phyloP scores from a whole-genome alignment of 2,888 invertebrate genomes.

The Axea sp. region DNA sequence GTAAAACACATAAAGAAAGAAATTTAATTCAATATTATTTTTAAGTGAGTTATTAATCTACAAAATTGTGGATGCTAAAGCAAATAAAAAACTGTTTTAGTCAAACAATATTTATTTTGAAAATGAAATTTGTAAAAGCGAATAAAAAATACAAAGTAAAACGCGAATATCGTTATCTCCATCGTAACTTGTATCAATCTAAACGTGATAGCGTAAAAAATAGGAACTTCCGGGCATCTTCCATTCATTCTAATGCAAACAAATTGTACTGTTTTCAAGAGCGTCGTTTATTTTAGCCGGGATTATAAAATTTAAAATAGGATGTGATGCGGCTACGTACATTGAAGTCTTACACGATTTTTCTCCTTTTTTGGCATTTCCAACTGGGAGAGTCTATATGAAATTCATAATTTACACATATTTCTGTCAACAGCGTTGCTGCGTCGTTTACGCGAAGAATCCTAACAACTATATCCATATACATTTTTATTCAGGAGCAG shows the following conservation, averaged over 20 bases:
- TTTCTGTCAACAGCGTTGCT: constrained; percentile 48
- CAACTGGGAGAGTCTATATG: constrained; percentile 42
- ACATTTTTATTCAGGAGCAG: constrained; percentile 22
- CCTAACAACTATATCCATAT: constrained; percentile 14
- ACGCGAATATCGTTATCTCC: constrained; percentile 12
- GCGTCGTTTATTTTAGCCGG: constrained; percentile 31
- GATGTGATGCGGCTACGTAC: constrained; percentile 9
- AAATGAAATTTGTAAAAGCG: no score
- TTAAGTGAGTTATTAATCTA: no score
- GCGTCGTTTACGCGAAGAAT: constrained; percentile 29
- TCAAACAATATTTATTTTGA: no score
- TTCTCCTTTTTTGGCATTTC: constrained; percentile 27
- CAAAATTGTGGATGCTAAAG: no score
- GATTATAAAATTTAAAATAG: constrained; percentile 51
- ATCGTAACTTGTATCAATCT: constrained; percentile 30
- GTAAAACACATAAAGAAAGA: no score
- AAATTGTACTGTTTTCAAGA: constrained; percentile 32
- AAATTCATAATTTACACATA: constrained; percentile 58
- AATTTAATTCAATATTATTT: no score
- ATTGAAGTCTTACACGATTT: constrained; percentile 35
- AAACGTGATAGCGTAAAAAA: constrained; percentile 24
- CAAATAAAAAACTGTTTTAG: no score
- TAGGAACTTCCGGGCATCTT: constrained; percentile 1
- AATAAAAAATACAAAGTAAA: no score
- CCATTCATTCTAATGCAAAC: constrained; percentile 20